Conservation (phyloP, 1,140 invertebrate genomes). For the Dermatophagoides farinae region DNA sequence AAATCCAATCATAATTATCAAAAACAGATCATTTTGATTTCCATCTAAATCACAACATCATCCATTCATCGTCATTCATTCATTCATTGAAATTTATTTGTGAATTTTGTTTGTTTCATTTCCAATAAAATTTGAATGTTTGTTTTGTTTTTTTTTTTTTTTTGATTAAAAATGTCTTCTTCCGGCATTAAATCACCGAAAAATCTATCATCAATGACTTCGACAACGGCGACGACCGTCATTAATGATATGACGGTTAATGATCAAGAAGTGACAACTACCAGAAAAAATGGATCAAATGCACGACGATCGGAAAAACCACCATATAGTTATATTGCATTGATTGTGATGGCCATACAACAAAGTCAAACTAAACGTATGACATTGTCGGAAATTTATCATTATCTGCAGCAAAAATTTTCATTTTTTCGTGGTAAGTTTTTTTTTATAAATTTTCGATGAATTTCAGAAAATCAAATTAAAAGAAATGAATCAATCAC, state of each 20-base stretch:
- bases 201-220: neutral
- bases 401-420: conserved; percentile 59
- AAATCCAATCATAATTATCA: no score
- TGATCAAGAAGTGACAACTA: conserved; percentile 13
- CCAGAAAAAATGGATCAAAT: conserved; percentile 11
- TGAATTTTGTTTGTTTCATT: no score
- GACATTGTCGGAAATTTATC: conserved; percentile 74
- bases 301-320: conserved; percentile 68
- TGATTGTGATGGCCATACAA: conserved; percentile 94
- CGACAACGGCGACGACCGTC: no score
- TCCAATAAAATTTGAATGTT: no score
- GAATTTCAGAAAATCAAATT: neutral
- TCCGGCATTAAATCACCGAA: neutral
- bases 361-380: conserved; percentile 61
- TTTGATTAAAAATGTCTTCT: neutral
- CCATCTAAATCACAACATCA: no score
- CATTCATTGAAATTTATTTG: no score
- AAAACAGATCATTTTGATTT: no score
- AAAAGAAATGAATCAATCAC: neutral
- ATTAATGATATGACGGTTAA: neutral
- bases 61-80: no score
- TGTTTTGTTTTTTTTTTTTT: no score
- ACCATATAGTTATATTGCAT: conserved; percentile 84
- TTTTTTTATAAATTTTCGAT: neutral
- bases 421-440: conserved; percentile 64